Base-by-base conservation (phyloP, 2,888 invertebrate species). In the Trissolcus japonicus region DNA sequence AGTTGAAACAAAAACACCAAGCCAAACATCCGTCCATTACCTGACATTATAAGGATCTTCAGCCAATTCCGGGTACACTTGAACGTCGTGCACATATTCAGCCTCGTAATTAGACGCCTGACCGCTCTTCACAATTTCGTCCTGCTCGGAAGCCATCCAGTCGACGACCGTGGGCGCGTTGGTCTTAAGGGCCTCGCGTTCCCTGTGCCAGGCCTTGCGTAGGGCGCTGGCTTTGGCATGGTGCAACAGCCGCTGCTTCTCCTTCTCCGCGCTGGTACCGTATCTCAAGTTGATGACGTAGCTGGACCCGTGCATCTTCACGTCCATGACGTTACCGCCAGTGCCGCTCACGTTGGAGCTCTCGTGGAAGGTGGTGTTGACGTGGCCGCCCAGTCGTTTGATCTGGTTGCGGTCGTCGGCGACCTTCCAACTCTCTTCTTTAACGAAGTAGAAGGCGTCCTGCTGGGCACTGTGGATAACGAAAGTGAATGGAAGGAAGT, bases 31-130 rank as follows among this genome's bases (percentile, higher is more conserved):
- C 35, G 11, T 35, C 35, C 35, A 25, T 63, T 69, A 78, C 86
- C 95, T 93, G 78, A 98, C 94, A 90, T 98, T 98, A 91, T 96
- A 96, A 6, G 97, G 98, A 91, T 98, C 98, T 90, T 98, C 98
- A 63, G 98, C 96, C 62, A 98, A 91, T 88, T 98, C 97, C 0
- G 98, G 97, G 90, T 97, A 98, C 75, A 94, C 91, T 83, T 94
- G 93, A 40, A 97, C 95, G 87, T 97, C 96, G 90, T 97, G 96
- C 82, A 96, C 94, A 90, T 97, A 98, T 86, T 96, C 95, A 73
- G 95, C 96, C 85, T 96, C 96, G 90, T 97, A 97, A 83, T 94
- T 95, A 43, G 94, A 92, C 71, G 95, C 95, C 84, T 93, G 94
- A 69, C 97, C 97, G 72, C 93, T 92, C 88, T 96, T 96, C 81